Conservation (phyloP, 1,140 invertebrate genomes). For the Macrostomum lignano region DNA sequence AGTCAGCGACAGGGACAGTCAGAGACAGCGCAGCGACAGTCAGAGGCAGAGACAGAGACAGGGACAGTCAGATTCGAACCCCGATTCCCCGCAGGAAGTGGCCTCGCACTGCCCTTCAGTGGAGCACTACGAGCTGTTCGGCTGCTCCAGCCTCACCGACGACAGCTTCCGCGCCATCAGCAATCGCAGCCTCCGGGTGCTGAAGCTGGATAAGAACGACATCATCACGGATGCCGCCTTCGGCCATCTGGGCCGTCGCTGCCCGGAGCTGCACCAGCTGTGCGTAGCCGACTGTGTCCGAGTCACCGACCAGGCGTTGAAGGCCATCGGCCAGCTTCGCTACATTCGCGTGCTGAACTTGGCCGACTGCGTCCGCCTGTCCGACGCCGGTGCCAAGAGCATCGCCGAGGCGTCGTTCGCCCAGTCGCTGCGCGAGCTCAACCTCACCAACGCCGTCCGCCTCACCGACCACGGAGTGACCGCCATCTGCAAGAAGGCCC, state of each 20-base stretch:
- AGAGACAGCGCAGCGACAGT: no score
- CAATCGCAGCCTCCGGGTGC: not conserved
- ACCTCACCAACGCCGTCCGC: constrained; percentile 25
- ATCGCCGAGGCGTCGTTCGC: constrained; percentile 18
- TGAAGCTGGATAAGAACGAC: constrained; percentile 10
- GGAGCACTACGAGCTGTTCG: not conserved
- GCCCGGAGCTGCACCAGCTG: constrained; percentile 16
- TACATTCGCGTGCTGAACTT: constrained; percentile 21
- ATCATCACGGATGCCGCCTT: constrained; percentile 18
- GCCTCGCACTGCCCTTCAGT: not conserved
- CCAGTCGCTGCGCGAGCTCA: constrained; percentile 19
- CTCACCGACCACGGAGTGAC: constrained; percentile 22
- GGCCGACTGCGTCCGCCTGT: constrained; percentile 25
- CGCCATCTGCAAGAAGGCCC: constrained; percentile 21
- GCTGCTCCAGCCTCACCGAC: not conserved
- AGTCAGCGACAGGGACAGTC: no score
- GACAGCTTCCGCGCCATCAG: not conserved
- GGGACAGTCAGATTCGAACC: no score
- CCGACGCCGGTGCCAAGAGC: constrained; percentile 17
- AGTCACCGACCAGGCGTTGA: constrained; percentile 19
- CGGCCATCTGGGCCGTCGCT: constrained; percentile 15
- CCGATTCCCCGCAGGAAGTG: no score
- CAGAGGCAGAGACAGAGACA: no score
- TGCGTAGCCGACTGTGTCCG: constrained; percentile 23
- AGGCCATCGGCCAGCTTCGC: constrained; percentile 14